Evolutionary conservation across 2,113 vertebrate genomes (phyloP), one percentile per base, ranked within the genome.

Genomic region (Irena cyanogastra): DNA sequence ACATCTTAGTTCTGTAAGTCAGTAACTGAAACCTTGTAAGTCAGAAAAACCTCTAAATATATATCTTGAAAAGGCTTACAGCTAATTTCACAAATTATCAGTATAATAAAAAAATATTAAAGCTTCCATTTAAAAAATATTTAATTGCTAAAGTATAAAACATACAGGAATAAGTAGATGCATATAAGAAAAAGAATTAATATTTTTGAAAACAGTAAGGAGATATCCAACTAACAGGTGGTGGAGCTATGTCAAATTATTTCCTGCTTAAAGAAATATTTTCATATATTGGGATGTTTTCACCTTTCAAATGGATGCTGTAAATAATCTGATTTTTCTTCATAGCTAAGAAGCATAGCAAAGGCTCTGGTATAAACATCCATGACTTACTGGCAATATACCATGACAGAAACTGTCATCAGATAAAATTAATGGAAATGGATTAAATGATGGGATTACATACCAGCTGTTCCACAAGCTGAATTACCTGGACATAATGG

Each of bases 351-450:
- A 92, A 65, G 2, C 80, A n/a, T 47, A 72, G 14, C 11, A 87
- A 69, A 95, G 49, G 74, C 28, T 92, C 37, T 60, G 49, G 56
- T 69, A 93, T 28, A 93, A 90, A 87, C 30, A 59, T 56, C 39
- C 70, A 45, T 90, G 80, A 83, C 24, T 93, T 93, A 89, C 19
- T 91, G 64, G 50, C 11, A n/a, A 69, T 84, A 82, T 60, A 81
- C 56, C 66, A 91, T 91, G 88, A 95, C 53, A 79, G 49, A 92
- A 94, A 89, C 77, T 75, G 78, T 91, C 75, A 91, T 74, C 39
- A 92, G 65, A 78, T 49, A 92, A 78, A 97, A 97, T 74, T 89
- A 96, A 91, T 69, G 59, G 53, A 96, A 77, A 95, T 87, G 7
- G 26, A 87, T 96, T 96, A 87, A 95, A 86, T 87, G 57, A 91